Evolutionary conservation across 2,888 invertebrate genomes (phyloP).

Genomic region (Agonopterix arenella): DNA sequence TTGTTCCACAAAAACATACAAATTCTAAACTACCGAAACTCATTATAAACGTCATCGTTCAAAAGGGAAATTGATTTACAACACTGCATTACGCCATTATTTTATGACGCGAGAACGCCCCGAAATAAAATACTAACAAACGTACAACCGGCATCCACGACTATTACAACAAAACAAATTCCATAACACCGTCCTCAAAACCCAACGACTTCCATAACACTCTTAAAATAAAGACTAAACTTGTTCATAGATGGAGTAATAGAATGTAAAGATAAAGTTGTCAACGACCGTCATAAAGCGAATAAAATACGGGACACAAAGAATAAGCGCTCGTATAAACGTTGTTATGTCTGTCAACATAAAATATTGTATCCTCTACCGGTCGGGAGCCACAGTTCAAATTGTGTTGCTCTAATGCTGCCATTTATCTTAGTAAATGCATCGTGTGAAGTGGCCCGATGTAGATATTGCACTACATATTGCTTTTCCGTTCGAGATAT

Average conservation of each 20-base stretch:
- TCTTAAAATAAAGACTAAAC: conserved; percentile 25
- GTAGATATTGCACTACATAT: conserved; percentile 22
- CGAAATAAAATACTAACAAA: conserved; percentile 76
- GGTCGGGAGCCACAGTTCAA: conserved; percentile 58
- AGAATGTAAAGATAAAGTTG: conserved; percentile 25
- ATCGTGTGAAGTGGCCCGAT: conserved; percentile 61
- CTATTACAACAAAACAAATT: conserved; percentile 57
- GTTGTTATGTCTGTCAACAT: conserved; percentile 76
- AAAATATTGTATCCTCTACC: conserved; percentile 73
- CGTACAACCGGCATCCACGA: conserved; percentile 73
- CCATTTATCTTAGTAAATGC: conserved; percentile 65
- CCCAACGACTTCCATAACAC: conserved; percentile 14
- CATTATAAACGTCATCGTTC: conserved; percentile 69
- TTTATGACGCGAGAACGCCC: conserved; percentile 74
- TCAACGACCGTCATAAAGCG: conserved; percentile 70
- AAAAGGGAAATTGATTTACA: conserved; percentile 73
- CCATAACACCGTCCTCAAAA: conserved; percentile 13
- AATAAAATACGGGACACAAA: conserved; percentile 76
- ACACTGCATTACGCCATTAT: conserved; percentile 73
- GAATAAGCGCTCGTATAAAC: conserved; percentile 75
- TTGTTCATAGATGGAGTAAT: conserved; percentile 15
- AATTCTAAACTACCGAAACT: conserved; percentile 62
- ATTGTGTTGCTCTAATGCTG: conserved; percentile 65
- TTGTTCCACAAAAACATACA: conserved; percentile 39
- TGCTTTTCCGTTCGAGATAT: background rate